These are phyloP conservation scores for Stegodyphus dumicola DNA, from an alignment of 1,140 invertebrate species.

Conservation along the genomic window DNA sequence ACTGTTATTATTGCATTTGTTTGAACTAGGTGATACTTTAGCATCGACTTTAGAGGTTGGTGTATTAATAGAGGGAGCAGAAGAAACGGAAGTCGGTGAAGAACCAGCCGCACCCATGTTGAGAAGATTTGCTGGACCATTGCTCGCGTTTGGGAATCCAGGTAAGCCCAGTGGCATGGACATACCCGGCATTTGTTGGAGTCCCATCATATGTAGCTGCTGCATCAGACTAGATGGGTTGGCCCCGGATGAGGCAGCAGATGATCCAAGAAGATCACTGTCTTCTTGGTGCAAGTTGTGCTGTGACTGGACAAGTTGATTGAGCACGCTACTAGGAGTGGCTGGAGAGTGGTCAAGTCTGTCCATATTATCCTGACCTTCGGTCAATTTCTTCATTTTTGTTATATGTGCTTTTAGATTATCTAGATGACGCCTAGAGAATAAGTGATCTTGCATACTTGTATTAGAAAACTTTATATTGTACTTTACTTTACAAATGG, in stretches of 20 bases:
- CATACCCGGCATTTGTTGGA: conserved; percentile 62
- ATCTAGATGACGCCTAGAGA: conserved; percentile 87
- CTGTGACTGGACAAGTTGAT: conserved; percentile 51
- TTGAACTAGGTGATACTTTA: conserved; percentile 18
- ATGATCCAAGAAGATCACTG: conserved; percentile 11
- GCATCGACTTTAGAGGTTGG: conserved; percentile 21
- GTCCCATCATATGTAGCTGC: conserved; percentile 62
- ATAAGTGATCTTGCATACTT: conserved; percentile 93
- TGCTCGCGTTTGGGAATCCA: conserved; percentile 35
- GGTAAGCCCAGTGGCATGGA: conserved; percentile 40
- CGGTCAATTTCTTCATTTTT: conserved; percentile 68
- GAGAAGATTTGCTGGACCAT: conserved; percentile 14
- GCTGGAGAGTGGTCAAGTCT: conserved; percentile 44
- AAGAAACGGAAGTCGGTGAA: conserved; percentile 32
- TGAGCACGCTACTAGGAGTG: conserved; percentile 33
- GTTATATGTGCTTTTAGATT: conserved; percentile 81
- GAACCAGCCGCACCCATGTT: conserved; percentile 7
- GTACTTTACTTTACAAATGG: conserved; percentile 89
- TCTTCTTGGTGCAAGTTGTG: conserved; percentile 40
- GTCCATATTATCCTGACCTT: conserved; percentile 67
- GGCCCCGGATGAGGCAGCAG: conserved; percentile 19
- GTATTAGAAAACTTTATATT: conserved; percentile 80
- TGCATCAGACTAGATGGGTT: conserved; percentile 61
- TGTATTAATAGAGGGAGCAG: conserved; percentile 21
- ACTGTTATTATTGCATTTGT: conserved; percentile 47